phyloP scores from a whole-genome alignment of 2,797 vertebrate genomes.

The Rhinophrynus dorsalis region DNA sequence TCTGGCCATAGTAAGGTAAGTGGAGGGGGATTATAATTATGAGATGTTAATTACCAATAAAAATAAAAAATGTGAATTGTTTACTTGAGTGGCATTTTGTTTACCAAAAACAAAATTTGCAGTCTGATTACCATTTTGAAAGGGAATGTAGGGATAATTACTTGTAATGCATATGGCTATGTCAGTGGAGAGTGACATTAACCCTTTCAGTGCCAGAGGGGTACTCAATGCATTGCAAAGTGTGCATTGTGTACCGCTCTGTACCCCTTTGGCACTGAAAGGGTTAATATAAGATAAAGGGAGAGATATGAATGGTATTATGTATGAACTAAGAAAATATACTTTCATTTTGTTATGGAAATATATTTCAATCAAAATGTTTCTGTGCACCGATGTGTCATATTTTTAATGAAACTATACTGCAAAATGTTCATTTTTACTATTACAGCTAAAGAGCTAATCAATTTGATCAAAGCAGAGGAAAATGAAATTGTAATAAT shows the following conservation, averaged over 20 bases:
- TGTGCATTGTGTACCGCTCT: neutral
- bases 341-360: neutral
- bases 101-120: too few relatives aligned
- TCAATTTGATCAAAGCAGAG: neutral
- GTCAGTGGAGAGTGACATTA: neutral
- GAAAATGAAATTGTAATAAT: neutral
- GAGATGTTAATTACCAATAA: too few relatives aligned
- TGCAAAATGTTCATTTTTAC: neutral
- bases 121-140: conserved; percentile 6
- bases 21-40: too few relatives aligned
- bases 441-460: neutral
- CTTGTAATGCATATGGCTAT: neutral
- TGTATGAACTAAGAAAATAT: neutral
- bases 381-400: neutral
- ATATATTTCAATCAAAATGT: neutral
- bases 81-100: neutral
- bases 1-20: too few relatives aligned
- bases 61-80: neutral
- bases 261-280: too few relatives aligned
- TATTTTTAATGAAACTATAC: neutral
- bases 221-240: too few relatives aligned
- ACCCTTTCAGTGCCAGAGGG: too few relatives aligned
- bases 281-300: neutral
- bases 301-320: neutral
- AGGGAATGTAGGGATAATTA: neutral